Base-by-base conservation (phyloP, 2,113 vertebrate genomes). In the Tragelaphus buxtoni region DNA sequence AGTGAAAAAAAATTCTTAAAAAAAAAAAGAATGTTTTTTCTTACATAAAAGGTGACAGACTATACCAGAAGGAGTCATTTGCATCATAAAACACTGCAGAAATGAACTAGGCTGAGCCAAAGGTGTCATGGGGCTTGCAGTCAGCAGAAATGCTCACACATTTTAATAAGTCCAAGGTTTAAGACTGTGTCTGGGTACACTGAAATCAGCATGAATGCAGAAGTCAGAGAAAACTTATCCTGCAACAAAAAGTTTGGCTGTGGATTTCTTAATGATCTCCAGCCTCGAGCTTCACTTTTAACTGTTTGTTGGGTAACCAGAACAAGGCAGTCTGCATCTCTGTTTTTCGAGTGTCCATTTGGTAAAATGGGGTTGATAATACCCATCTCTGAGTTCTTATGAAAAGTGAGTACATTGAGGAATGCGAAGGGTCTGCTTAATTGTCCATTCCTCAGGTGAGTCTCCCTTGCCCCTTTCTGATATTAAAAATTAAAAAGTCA, bases 401-500 rank as follows among this genome's bases (percentile, higher is more conserved):
- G 47, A 89, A 92, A 95, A 95, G 49, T 45, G 63, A 63, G 14
- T 12, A 24, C 3, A 10, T 13, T 56, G 10, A 63, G 17, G 8
- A 83, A 87, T 1, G 22, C 17, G 16, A 83, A 65, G 9, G 17
- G 4, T 7, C 8, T 6, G 13, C 42, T 61, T 17, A 35, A 32
- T 4, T 2, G 39, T 11, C 28, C 1, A 17, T 9, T 63, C 20
- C 60, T 45, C 2, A 95, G 76, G 51, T 91, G 51, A 58, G 30
- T 7, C 2, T 55, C 49, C 5, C 56, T 53, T 39, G 8, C 35
- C 42, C 42, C 85, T 85, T 90, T 35, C n/a, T 49, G 51, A 60
- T 91, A 58, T 87, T 89, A 69, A 97, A 96, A 94, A 90, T 92
- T 77, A 88, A 96, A 96, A 97, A 98, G 95, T 69, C 30, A 96